Evolutionary conservation across 1,140 invertebrate genomes (phyloP).

Genomic region (Drosophila nikananu): DNA sequence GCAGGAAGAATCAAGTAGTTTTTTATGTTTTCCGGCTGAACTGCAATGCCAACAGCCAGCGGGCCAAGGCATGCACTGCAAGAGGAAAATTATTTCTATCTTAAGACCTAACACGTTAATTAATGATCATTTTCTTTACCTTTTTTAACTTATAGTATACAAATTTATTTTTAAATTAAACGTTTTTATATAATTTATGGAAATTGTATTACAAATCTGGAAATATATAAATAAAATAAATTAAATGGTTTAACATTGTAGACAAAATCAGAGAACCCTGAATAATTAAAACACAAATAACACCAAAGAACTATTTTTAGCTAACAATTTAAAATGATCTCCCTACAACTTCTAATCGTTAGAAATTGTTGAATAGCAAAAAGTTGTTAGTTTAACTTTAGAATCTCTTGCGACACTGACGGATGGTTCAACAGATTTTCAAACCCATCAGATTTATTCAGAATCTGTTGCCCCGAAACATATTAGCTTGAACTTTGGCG

Average conservation of each 20-base stretch:
- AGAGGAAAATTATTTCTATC: slow-evolving; percentile 6
- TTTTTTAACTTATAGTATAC: too few relatives aligned
- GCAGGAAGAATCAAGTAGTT: slow-evolving; percentile 83
- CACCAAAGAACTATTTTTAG: too few relatives aligned
- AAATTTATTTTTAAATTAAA: too few relatives aligned
- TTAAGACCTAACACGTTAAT: too few relatives aligned
- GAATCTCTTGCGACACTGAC: neutral
- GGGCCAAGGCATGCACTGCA: slow-evolving; percentile 25
- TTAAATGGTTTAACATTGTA: too few relatives aligned
- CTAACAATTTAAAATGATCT: neutral
- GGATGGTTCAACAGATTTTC: neutral
- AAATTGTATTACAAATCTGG: too few relatives aligned
- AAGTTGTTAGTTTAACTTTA: neutral
- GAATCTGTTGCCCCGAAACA: neutral
- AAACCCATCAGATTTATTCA: neutral
- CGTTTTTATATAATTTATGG: too few relatives aligned
- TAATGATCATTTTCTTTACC: too few relatives aligned
- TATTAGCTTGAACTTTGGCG: slow-evolving; percentile 14
- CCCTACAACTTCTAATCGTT: neutral
- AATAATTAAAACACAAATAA: too few relatives aligned
- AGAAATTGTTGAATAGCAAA: neutral
- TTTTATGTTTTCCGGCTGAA: slow-evolving; percentile 84
- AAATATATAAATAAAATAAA: too few relatives aligned
- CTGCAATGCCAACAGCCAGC: slow-evolving; percentile 78
- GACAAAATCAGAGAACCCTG: too few relatives aligned